phyloP scores from a whole-genome alignment of 2,113 vertebrate genomes.

The Heterochromis multidens region DNA sequence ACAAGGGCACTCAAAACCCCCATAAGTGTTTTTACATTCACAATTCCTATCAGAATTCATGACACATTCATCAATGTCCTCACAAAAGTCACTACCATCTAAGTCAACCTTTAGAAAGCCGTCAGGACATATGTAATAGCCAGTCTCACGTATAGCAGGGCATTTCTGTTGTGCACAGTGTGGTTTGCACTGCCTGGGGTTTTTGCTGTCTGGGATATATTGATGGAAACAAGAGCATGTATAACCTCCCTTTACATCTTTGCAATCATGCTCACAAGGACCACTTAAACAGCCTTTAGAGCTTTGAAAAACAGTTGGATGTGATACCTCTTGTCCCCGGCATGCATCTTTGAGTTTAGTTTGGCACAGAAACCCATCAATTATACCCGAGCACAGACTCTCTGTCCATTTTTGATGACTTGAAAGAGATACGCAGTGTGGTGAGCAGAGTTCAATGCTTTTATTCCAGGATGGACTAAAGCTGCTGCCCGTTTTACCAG shows the following conservation, averaged over 20 bases:
- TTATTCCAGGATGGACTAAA: conserved; percentile 43
- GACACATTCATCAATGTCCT: conserved; percentile 39
- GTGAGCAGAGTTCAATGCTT: conserved; percentile 29
- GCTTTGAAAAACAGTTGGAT: not conserved
- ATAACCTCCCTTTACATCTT: conserved; percentile 20
- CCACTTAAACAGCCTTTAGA: not conserved
- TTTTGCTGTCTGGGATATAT: not conserved
- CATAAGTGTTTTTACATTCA: conserved; percentile 46
- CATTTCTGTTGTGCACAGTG: conserved; percentile 47
- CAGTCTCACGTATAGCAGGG: not conserved
- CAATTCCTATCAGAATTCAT: not conserved
- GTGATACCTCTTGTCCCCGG: not conserved
- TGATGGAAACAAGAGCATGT: conserved; percentile 50
- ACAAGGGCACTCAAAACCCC: conserved; percentile 53
- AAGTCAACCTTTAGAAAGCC: not conserved
- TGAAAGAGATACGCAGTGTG: conserved; percentile 62
- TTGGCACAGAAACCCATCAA: conserved; percentile 69
- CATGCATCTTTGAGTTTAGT: conserved; percentile 34
- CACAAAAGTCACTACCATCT: not conserved
- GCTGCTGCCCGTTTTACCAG: not conserved
- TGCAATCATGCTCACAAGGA: conserved; percentile 61
- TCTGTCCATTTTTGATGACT: conserved; percentile 37
- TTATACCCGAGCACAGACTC: conserved; percentile 44
- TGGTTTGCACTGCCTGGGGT: conserved; percentile 6
- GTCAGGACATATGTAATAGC: not conserved